Conservation (phyloP, 1,140 invertebrate species). For the Ceratina calcarata region DNA sequence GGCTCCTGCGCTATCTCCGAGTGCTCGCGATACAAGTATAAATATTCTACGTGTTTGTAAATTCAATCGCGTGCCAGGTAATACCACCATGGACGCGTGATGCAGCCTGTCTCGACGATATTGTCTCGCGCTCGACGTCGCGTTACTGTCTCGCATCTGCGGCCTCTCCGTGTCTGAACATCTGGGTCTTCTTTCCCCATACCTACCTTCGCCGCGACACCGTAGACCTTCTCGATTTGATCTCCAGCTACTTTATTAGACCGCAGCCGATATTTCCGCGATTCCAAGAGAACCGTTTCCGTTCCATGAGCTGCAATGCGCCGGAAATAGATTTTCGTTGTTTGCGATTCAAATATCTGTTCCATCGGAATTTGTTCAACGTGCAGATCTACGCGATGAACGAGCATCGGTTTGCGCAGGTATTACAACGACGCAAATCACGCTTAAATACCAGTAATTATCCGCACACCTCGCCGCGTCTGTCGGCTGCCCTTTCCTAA, state of each 20-base stretch:
- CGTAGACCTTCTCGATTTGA: constrained; percentile 25
- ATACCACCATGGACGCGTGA: constrained; percentile 49
- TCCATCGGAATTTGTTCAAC: neutral
- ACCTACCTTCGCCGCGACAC: constrained; percentile 9
- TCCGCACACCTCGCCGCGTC: neutral
- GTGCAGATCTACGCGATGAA: constrained; percentile 27
- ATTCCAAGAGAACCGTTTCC: neutral
- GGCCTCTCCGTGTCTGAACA: constrained; percentile 28
- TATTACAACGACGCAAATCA: constrained; percentile 45
- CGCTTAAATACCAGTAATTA: constrained; percentile 29
- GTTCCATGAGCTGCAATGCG: neutral
- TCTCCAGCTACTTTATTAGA: constrained; percentile 40
- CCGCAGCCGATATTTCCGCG: constrained; percentile 9
- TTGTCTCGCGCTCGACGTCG: constrained; percentile 50
- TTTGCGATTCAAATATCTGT: constrained; percentile 1
- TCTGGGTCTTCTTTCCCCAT: constrained; percentile 10
- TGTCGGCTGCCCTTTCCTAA: no score
- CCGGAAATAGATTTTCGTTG: constrained; percentile 25
- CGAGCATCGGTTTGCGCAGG: neutral
- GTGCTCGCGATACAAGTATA: constrained; percentile 33
- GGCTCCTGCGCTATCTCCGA: neutral
- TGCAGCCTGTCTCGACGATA: constrained; percentile 52
- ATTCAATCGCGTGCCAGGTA: constrained; percentile 58
- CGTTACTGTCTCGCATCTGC: constrained; percentile 43
- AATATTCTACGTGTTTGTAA: constrained; percentile 44